Percentiles rank a stretch among this genome's conserved stretches.
These are phyloP conservation scores for Catharus fuscescens DNA, from an alignment of 2,113 vertebrate genomes.

Conservation along the genomic window DNA sequence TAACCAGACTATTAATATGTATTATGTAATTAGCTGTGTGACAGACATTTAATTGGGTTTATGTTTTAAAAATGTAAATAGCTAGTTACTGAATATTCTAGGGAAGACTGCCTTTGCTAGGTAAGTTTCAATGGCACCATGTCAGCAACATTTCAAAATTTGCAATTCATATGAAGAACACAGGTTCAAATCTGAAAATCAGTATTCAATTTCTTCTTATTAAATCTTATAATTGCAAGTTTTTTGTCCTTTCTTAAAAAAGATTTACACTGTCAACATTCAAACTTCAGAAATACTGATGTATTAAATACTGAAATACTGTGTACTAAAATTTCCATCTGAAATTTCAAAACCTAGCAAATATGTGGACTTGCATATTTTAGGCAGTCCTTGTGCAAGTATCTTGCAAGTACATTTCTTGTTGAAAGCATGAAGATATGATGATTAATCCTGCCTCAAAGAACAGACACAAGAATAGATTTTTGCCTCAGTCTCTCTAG, in stretches of 20 bases:
- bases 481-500: background rate
- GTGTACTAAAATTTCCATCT: background rate
- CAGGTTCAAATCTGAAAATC: background rate
- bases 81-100: background rate
- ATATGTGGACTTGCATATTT: background rate
- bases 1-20: constrained; percentile 22
- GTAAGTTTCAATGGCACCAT: background rate
- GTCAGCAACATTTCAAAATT: background rate
- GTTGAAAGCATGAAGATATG: background rate
- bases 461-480: background rate
- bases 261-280: background rate
- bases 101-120: background rate
- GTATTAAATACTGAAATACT: background rate
- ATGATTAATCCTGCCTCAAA: background rate
- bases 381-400: background rate
- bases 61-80: constrained; percentile 42
- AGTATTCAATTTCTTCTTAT: background rate
- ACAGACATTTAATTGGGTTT: constrained; percentile 32
- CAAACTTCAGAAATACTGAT: background rate
- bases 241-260: background rate
- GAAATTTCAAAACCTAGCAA: background rate
- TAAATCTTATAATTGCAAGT: background rate
- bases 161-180: background rate
- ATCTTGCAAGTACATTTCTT: background rate
- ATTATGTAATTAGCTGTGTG: constrained; percentile 32